Percentiles rank a stretch among this genome's conserved stretches.
These are phyloP conservation scores for Sprattus sprattus DNA, from an alignment of 2,113 vertebrate genomes.

Conservation along the genomic window DNA sequence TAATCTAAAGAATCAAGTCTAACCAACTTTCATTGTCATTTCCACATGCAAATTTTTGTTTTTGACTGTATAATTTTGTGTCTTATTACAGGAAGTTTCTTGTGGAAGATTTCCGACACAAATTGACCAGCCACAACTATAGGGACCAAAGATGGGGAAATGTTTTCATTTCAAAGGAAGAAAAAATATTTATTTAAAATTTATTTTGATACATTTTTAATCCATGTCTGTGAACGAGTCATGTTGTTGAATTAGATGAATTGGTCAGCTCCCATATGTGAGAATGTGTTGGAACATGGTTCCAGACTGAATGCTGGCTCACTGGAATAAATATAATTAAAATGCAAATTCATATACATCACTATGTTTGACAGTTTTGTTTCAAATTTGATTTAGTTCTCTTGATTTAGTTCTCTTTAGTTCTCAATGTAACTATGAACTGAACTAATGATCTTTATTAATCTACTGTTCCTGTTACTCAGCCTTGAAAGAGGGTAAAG, in stretches of 20 bases:
- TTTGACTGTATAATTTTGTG: not conserved
- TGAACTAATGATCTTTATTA: no score
- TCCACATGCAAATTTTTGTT: not conserved
- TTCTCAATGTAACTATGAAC: no score
- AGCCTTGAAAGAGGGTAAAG: no score
- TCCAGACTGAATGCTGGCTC: not conserved
- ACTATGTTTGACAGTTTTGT: not conserved
- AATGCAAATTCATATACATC: not conserved
- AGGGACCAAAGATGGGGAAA: not conserved
- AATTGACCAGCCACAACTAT: not conserved
- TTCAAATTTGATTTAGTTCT: not conserved
- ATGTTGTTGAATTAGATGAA: not conserved
- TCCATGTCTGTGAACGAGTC: not conserved
- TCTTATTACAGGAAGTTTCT: not conserved
- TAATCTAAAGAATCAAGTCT: no score
- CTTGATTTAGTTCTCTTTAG: no score
- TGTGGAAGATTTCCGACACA: not conserved
- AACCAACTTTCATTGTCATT: no score
- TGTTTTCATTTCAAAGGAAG: not conserved
- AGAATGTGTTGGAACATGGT: not conserved
- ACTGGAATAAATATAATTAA: slow-evolving; percentile 1
- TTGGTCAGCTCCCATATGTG: not conserved
- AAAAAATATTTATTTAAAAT: not conserved
- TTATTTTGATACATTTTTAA: slow-evolving; percentile 12
- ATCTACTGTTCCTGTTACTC: no score